Evolutionary conservation across 2,888 invertebrate species (phyloP).

Genomic region (Apoderus coryli): DNA sequence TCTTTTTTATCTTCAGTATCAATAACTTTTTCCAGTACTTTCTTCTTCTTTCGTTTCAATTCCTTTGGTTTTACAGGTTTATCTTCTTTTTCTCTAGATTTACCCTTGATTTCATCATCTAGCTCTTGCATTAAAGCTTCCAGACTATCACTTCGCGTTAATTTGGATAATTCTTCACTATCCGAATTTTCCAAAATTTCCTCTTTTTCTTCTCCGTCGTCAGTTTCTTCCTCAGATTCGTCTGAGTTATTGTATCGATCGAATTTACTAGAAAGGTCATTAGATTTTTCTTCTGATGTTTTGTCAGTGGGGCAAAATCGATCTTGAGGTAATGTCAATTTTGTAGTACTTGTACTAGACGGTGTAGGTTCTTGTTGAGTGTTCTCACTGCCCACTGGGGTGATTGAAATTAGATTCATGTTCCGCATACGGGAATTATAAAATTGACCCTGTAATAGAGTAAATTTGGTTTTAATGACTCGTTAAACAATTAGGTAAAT

Average conservation of each 20-base stretch:
- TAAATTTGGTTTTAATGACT: conserved; percentile 2
- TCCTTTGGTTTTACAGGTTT: conserved; percentile 15
- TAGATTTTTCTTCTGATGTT: conserved; percentile 11
- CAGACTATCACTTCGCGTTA: conserved; percentile 35
- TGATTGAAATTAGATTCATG: conserved; percentile 37
- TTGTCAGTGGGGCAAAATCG: conserved; percentile 21
- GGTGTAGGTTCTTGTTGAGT: conserved; percentile 11
- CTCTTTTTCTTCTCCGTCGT: too few species aligned
- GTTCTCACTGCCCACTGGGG: conserved; percentile 29
- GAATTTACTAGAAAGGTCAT: conserved; percentile 32
- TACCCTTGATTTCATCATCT: conserved; percentile 33
- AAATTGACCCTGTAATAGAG: conserved; percentile 23
- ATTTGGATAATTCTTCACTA: conserved; percentile 20
- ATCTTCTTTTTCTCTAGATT: conserved; percentile 9
- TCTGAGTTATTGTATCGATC: conserved; percentile 36
- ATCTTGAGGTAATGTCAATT: conserved; percentile 27
- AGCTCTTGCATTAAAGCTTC: conserved; percentile 39
- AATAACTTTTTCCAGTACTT: conserved; percentile 10
- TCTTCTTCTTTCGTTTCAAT: conserved; percentile 11
- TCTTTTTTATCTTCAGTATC: background rate
- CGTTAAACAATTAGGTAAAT: too few species aligned
- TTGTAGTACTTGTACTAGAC: conserved; percentile 17
- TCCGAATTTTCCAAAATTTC: conserved; percentile 21
- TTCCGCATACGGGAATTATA: conserved; percentile 25
- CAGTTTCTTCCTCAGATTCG: conserved; percentile 33